Evolutionary conservation across 1,140 invertebrate genomes (phyloP), one percentile per base, ranked within the genome.

Genomic region (Drosophila watanabei): DNA sequence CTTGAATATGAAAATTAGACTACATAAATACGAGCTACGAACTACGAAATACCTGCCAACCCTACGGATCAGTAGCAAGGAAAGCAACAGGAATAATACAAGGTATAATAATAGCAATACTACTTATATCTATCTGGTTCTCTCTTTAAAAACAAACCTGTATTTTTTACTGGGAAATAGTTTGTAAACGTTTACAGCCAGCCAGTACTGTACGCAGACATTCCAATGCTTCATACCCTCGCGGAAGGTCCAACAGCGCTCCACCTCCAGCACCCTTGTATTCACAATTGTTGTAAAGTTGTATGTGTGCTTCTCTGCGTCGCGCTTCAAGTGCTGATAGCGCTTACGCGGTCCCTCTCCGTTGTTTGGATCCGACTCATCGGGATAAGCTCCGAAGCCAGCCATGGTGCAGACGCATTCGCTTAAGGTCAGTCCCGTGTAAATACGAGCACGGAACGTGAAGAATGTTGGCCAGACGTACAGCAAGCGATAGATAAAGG

Each of bases 201-300:
- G 95, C 98, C 98, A 99, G 93, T 98, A 99, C 90, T 99, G 98
- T 5, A 99, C 96, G 41, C 97, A 97, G 79, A 97, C 97, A 93
- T 99, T 99, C 98, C 98, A 99, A 16, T 96, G 95, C 90, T 97
- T 96, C 95, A 99, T 98, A 5, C 96, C 97, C 54, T 96, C 96
- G 48, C 97, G 94, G 14, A 98, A 95, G 1, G 97, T 97, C 11
- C 96, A 95, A 46, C 95, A 95, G 60, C 95, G 95, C 84, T 99
- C 98, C 75, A 97, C 95, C 28, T 95, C 95, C 93, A 95, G 96
- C 0, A 97, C 95, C 73, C 98, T 95, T 88, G 98, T 96, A 75
- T 97, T 98, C 35, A 97, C 95, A 43, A 98, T 94, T 0, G 98
- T 97, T 75, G 97, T 96, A 92, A 98, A 99, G 88, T 97, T 96